A percentile compares a stretch with the other conserved stretches of the same genome.
phyloP scores from a whole-genome alignment of 2,797 vertebrate genomes.

The Scarus forsteni region DNA sequence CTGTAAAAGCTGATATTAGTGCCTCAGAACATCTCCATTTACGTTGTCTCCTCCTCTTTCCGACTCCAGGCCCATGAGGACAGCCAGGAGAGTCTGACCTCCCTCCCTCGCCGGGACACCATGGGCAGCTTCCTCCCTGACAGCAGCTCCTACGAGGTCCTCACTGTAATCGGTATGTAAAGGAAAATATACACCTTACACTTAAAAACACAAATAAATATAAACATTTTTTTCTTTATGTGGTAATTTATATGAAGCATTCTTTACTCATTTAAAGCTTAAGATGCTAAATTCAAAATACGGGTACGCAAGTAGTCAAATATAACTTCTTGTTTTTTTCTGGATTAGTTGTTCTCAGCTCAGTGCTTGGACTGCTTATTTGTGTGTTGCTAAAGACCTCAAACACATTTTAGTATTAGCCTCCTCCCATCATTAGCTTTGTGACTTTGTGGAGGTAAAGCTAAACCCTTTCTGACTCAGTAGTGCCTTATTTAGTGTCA shows the following conservation, averaged over 20 bases:
- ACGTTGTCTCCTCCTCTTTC: conserved; percentile 6
- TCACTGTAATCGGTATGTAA: conserved; percentile 89
- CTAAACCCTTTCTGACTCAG: too few relatives aligned
- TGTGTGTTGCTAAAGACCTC: too few relatives aligned
- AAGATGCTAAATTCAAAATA: too few relatives aligned
- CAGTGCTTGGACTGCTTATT: too few relatives aligned
- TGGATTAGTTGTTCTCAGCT: too few relatives aligned
- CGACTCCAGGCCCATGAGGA: conserved; percentile 92
- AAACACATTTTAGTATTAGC: too few relatives aligned
- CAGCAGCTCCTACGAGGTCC: conserved; percentile 91
- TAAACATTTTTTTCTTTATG: too few relatives aligned
- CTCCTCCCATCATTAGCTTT: too few relatives aligned
- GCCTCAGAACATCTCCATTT: conserved; percentile 9
- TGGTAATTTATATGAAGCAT: not conserved
- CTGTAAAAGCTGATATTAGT: not conserved
- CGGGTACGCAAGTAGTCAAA: too few relatives aligned
- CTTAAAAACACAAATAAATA: not conserved
- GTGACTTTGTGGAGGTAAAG: too few relatives aligned
- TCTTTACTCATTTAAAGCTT: not conserved
- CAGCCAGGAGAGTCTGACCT: conserved; percentile 93
- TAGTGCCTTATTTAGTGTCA: too few relatives aligned
- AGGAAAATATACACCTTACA: not conserved
- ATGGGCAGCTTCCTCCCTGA: conserved; percentile 95
- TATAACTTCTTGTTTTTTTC: too few relatives aligned
- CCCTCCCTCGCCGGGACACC: conserved; percentile 88